Evolutionary conservation across 1,140 invertebrate genomes (phyloP).

Genomic region (Saxidomus purpurata): DNA sequence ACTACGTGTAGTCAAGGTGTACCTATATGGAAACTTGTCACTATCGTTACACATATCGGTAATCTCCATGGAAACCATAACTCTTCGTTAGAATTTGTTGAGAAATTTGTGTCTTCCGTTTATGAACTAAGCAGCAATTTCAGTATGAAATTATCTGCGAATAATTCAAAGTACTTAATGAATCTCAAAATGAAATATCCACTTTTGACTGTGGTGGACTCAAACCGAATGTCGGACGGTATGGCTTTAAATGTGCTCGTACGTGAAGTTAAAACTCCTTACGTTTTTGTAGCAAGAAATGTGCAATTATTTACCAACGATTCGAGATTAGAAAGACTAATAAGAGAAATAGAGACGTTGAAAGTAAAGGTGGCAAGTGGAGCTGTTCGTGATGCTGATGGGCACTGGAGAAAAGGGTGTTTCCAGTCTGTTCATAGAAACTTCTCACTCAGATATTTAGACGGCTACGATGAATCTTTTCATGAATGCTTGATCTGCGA

Average conservation of each 20-base stretch:
- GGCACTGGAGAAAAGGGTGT: slow-evolving; percentile 83
- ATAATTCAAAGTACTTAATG: not conserved
- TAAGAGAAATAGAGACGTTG: slow-evolving; percentile 74
- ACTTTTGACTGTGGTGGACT: not conserved
- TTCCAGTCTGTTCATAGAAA: slow-evolving; percentile 77
- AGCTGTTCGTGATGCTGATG: slow-evolving; percentile 74
- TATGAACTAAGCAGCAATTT: not conserved
- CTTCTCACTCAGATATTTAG: slow-evolving; percentile 74
- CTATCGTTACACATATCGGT: slow-evolving; percentile 39
- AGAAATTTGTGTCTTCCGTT: not conserved
- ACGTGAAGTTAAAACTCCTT: slow-evolving; percentile 75
- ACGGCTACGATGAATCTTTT: slow-evolving; percentile 81
- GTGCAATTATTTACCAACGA: slow-evolving; percentile 74
- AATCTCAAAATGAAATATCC: not conserved
- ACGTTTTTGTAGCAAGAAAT: slow-evolving; percentile 78
- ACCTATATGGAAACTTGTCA: slow-evolving; percentile 53
- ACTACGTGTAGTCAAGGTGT: slow-evolving; percentile 55
- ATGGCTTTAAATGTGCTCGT: slow-evolving; percentile 73
- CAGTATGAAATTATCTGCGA: not conserved
- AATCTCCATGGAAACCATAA: not conserved
- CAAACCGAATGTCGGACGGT: slow-evolving; percentile 18
- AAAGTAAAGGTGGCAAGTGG: slow-evolving; percentile 75
- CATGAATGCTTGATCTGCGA: slow-evolving; percentile 84
- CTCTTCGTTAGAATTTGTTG: not conserved
- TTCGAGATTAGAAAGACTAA: slow-evolving; percentile 77